Base-by-base conservation (phyloP, 2,888 invertebrate genomes). In the Acrobasis suavella region DNA sequence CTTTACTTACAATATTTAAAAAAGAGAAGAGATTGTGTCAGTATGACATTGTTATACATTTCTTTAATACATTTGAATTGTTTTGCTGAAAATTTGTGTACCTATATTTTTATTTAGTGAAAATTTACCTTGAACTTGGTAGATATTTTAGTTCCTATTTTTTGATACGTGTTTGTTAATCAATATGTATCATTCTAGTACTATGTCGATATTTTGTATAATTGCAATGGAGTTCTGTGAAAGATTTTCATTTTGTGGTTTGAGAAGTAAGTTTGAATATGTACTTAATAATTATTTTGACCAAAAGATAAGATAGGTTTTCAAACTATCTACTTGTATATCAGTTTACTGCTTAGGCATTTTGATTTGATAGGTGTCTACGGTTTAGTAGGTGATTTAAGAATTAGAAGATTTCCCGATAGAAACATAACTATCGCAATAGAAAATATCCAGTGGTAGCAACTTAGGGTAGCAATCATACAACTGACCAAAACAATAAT, bases 191-290 rank as follows among this genome's bases (percentile, higher is more conserved):
- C 50, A 82, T 81, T 63, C 95, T 9, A 50, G 95, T 73, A 95
- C 96, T 0, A 93, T 93, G 59, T 94, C 96, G 3, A 95, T 97
- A 69, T 95, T 96, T 85, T 96, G 96, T 87, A 97, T 97, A 68
- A 94, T 97, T 67, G 95, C 95, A 51, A 96, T 96, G 69, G 97
- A 97, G 81, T 97, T 97, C 87, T 97, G 97, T 84, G 97, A 97
- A 85, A 89, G 97, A 73, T 97, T 97, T 85, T 96, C 96, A 9
- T 97, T 95, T 87, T 97, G 96, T 89, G 97, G 97, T 66, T 87
- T 96, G 77, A 91, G 95, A 93, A 95, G 96, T 96, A 87, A 90
- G 93, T 87, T 59, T 8, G 10, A 32, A n/a, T n/a, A n/a, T n/a
- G 32, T 32, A 32, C 22, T 32, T 32, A 32, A 6, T 32, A 32